These are phyloP conservation scores for Artemisiospiza belli DNA, from an alignment of 2,113 vertebrate species.

Conservation along the genomic window DNA sequence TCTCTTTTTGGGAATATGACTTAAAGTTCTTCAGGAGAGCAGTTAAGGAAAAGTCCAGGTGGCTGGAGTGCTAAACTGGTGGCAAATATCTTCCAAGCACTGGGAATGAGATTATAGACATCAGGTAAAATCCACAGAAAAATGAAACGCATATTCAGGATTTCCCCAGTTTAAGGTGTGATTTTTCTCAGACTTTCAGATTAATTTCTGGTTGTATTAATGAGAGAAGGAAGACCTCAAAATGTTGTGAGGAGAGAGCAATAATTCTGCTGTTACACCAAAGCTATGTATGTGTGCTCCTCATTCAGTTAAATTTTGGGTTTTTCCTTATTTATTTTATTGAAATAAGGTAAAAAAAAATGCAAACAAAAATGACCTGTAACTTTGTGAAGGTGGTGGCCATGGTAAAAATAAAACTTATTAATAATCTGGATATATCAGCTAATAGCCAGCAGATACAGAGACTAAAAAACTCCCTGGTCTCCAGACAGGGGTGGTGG, in stretches of 20 bases:
- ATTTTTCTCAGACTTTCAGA: background rate
- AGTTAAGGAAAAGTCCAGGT: background rate
- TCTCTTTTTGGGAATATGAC: background rate
- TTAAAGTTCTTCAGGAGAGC: background rate
- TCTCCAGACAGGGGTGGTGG: background rate
- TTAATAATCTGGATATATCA: background rate
- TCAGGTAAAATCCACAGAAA: background rate
- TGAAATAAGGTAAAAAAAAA: background rate
- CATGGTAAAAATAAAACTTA: background rate
- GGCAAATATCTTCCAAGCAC: no score
- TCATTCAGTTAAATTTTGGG: background rate
- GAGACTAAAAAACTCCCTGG: background rate
- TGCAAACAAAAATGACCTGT: accelerated
- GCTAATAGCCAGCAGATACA: background rate
- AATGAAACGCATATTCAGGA: background rate
- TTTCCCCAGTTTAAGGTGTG: accelerated
- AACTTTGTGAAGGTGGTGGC: background rate
- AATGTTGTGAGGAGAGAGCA: background rate
- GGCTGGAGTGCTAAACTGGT: background rate
- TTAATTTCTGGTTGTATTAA: background rate
- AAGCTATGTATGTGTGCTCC: accelerated
- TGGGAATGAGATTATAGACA: background rate
- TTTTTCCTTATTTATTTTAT: background rate
- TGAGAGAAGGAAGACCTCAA: background rate
- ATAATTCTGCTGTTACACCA: background rate